Conservation (phyloP, 2,797 vertebrate genomes). For the Gymnoscopelus microlampas region DNA sequence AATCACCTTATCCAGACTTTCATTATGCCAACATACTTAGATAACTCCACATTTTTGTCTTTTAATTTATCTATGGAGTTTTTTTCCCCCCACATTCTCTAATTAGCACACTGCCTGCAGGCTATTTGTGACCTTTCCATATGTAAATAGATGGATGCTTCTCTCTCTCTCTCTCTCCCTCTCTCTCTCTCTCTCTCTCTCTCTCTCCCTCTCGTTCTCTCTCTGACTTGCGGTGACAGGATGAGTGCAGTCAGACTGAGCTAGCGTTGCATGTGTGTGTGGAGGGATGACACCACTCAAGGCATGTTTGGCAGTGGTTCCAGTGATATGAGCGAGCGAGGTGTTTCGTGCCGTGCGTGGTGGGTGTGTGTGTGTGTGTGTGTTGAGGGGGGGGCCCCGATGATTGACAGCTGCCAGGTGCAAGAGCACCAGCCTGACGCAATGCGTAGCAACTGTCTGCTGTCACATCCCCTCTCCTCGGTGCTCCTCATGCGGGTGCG, state of each 20-base stretch:
- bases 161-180: conserved; percentile 43
- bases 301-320: conserved; percentile 79
- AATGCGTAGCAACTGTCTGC: conserved; percentile 76
- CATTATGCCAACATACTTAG: conserved; percentile 60
- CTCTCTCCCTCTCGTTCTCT: conserved; percentile 32
- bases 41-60: conserved; percentile 71
- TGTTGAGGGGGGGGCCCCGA: conserved; percentile 19
- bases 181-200: conserved; percentile 20
- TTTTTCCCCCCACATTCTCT: conserved; percentile 72
- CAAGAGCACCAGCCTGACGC: conserved; percentile 71
- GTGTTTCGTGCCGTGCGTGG: conserved; percentile 48
- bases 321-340: conserved; percentile 70
- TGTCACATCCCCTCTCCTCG: conserved; percentile 74
- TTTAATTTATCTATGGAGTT: conserved; percentile 77
- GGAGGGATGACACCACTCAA: conserved; percentile 65
- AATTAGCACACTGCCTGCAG: conserved; percentile 86
- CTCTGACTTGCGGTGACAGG: conserved; percentile 71
- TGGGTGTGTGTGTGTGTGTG: too few species aligned
- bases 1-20: conserved; percentile 66
- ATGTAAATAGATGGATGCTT: conserved; percentile 79
- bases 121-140: conserved; percentile 86
- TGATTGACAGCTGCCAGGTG: conserved; percentile 85
- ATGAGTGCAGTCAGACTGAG: conserved; percentile 64
- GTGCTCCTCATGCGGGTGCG: conserved; percentile 18
- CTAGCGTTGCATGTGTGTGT: conserved; percentile 65